Evolutionary conservation across 2,888 invertebrate genomes (phyloP).

Genomic region (Oligia fasciuncula): DNA sequence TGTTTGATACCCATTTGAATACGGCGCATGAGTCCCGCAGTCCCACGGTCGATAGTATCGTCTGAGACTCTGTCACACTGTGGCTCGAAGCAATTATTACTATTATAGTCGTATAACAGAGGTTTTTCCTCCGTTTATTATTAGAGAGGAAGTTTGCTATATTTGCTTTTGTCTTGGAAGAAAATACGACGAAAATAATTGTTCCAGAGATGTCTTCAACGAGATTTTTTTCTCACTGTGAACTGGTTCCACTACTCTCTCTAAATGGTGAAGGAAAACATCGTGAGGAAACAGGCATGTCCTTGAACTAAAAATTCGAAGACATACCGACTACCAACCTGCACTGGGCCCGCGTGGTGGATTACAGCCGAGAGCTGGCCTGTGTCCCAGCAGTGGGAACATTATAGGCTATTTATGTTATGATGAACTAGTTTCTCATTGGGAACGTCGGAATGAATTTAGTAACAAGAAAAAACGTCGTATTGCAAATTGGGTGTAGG

Average conservation of each 20-base stretch:
- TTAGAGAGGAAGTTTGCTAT: conserved; percentile 40
- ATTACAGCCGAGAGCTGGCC: not conserved
- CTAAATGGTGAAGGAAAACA: not conserved
- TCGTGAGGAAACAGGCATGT: not conserved
- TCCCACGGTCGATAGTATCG: conserved; percentile 79
- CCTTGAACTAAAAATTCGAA: not conserved
- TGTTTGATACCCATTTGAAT: conserved; percentile 67
- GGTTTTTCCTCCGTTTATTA: conserved; percentile 49
- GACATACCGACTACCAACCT: not conserved
- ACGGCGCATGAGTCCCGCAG: conserved; percentile 76
- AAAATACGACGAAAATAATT: conserved; percentile 25
- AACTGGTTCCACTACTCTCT: no score
- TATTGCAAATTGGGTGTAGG: not conserved
- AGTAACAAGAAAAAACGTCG: not conserved
- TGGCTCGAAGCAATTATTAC: conserved; percentile 38
- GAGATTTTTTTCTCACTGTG: not conserved
- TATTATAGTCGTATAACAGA: conserved; percentile 38
- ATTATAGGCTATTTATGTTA: no score
- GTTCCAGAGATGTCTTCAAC: not conserved
- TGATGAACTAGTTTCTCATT: no score
- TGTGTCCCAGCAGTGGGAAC: not conserved
- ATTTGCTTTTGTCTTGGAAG: conserved; percentile 30
- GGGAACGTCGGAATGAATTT: not conserved
- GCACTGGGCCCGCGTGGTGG: not conserved
- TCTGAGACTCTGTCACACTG: conserved; percentile 48